Evolutionary conservation across 2,888 invertebrate genomes (phyloP), one percentile per base, ranked within the genome.

Genomic region (Apocheima hispidaria): DNA sequence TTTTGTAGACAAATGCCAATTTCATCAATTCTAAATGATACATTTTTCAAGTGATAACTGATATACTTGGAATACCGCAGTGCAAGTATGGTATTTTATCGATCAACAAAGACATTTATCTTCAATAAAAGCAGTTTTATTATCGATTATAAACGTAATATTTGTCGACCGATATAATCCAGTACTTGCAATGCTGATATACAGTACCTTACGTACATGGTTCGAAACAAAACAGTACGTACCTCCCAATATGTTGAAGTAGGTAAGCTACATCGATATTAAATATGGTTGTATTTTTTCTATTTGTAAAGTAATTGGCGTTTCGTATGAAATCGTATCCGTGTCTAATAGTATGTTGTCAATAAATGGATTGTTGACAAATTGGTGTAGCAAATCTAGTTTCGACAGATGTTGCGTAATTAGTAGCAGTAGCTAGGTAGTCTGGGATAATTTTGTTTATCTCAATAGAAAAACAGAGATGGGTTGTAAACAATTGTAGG

Each of bases 331-430:
- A 63, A 52, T 28, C 40, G 57, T 65, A 65, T 51, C 69, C 68
- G 63, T 63, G 10, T 41, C 58, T 63, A 69, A 69, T 63, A 28
- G 56, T n/a, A 65, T 49, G 56, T 61, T 69, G 60, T 69, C 65
- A 64, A 60, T 60, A 57, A 55, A 60, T 43, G 14, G 49, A 54
- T 53, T 60, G 55, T 64, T 65, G 59, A 60, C 66, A 63, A 66
- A 66, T 62, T 51, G 12, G 43, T 49, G 43, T 58, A 16, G 33
- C 50, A 48, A 53, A 50, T 55, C 52, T 36, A 43, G 38, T 64
- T 63, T 63, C 59, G 57, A 56, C 65, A 61, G 21, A 28, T 35
- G 38, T 64, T 66, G 43, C 66, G 46, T 40, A 28, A 33, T n/a
- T 54, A 44, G 38, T 48, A 23, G n/a, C 10, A 23, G 36, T 7